Percentiles rank a stretch among this genome's conserved stretches.
phyloP scores from a whole-genome alignment of 2,888 invertebrate species.

The Perdita meconis region DNA sequence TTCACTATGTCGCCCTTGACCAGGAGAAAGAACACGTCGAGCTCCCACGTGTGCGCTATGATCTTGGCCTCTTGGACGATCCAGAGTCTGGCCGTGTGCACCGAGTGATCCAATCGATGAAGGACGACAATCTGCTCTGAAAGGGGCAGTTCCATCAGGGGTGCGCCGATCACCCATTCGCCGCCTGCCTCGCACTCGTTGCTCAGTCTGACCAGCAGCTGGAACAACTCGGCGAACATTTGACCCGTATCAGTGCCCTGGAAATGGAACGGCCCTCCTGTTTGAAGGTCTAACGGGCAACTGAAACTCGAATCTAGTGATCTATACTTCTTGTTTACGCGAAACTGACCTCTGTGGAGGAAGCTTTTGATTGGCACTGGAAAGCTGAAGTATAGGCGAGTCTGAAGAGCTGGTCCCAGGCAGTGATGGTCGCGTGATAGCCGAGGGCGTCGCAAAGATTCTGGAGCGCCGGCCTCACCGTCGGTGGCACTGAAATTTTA shows the following conservation, averaged over 20 bases:
- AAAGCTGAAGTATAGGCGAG: conserved; percentile 85
- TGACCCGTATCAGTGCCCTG: conserved; percentile 87
- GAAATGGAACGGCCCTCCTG: background rate
- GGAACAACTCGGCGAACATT: conserved; percentile 88
- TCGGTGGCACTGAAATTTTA: conserved; percentile 86
- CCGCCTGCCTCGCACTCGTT: conserved; percentile 91
- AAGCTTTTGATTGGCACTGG: conserved; percentile 75
- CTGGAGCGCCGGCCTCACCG: conserved; percentile 89
- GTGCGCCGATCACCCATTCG: conserved; percentile 89
- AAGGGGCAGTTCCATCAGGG: conserved; percentile 90
- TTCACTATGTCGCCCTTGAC: conserved; percentile 82
- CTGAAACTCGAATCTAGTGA: background rate
- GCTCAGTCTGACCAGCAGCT: conserved; percentile 89
- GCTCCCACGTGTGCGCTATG: conserved; percentile 90
- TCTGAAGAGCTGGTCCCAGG: conserved; percentile 90
- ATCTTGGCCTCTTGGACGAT: conserved; percentile 90
- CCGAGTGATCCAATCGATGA: conserved; percentile 91
- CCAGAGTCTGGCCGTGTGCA: conserved; percentile 92
- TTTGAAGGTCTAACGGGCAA: too few relatives aligned
- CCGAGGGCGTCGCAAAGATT: conserved; percentile 92
- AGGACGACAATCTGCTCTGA: conserved; percentile 93
- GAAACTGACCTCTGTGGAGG: conserved; percentile 70
- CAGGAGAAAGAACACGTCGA: conserved; percentile 89
- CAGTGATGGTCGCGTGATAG: conserved; percentile 91
- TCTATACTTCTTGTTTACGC: background rate